Percentiles rank a stretch among this genome's conserved stretches.
Conservation (phyloP, 30 jellyfish, hydroid and myxozoan genomes). For the Pelagia noctiluca region DNA sequence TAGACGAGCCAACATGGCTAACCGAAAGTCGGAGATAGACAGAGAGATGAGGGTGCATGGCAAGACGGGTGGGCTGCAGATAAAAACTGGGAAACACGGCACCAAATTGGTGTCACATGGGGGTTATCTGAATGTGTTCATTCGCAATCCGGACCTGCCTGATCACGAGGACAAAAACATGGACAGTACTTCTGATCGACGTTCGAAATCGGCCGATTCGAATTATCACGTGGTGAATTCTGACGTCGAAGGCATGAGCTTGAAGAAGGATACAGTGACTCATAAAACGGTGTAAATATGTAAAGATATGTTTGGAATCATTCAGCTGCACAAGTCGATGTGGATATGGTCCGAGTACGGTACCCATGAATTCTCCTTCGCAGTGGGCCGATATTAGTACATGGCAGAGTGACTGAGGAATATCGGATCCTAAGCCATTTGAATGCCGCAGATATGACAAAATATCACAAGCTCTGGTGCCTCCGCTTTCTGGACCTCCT, state of each 20-base stretch:
- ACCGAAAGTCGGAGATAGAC: slow-evolving; percentile 66
- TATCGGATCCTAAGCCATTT: too few relatives aligned
- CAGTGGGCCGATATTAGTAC: too few relatives aligned
- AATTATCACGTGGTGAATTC: slow-evolving; percentile 48
- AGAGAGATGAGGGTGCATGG: slow-evolving; percentile 84
- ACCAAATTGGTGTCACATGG: slow-evolving; percentile 73
- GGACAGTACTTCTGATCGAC: slow-evolving; percentile 36
- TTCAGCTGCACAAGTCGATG: too few relatives aligned
- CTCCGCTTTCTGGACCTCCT: too few relatives aligned
- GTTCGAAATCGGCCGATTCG: slow-evolving; percentile 16
- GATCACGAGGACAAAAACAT: not conserved
- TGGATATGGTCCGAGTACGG: too few relatives aligned
- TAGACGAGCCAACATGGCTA: slow-evolving; percentile 23
- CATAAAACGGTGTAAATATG: too few relatives aligned
- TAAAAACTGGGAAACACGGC: slow-evolving; percentile 65
- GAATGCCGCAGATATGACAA: too few relatives aligned
- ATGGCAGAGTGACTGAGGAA: too few relatives aligned
- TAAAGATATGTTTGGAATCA: too few relatives aligned
- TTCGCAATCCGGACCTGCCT: slow-evolving; percentile 34
- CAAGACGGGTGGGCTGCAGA: slow-evolving; percentile 75
- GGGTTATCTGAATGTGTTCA: slow-evolving; percentile 76
- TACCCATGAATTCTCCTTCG: too few relatives aligned
- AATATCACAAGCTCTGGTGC: too few relatives aligned
- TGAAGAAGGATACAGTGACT: slow-evolving; percentile 27
- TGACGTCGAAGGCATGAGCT: slow-evolving; percentile 48